These are phyloP conservation scores for Sebastes variabilis DNA, from an alignment of 2,797 vertebrate species.

Conservation along the genomic window DNA sequence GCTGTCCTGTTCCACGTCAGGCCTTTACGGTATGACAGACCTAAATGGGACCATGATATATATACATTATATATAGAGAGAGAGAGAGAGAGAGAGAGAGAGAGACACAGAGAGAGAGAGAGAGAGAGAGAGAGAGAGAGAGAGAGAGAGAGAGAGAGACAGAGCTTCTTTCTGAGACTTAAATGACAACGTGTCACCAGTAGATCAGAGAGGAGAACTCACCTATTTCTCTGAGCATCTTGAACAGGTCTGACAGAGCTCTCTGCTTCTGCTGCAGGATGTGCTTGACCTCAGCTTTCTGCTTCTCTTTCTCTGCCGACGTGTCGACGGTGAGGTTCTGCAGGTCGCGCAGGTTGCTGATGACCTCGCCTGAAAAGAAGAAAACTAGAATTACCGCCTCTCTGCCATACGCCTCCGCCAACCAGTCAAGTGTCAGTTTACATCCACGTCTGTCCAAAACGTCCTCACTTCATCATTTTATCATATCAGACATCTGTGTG, in stretches of 20 bases:
- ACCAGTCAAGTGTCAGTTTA: too few species aligned
- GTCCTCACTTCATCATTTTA: too few species aligned
- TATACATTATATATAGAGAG: not conserved
- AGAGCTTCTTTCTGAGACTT: not conserved
- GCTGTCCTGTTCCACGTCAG: constrained; percentile 87
- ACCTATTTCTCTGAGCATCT: constrained; percentile 92
- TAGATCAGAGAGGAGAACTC: not conserved
- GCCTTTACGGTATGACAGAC: constrained; percentile 95
- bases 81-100: too few species aligned
- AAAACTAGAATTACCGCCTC: too few species aligned
- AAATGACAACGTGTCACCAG: not conserved
- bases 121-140: too few species aligned
- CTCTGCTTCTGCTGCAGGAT: constrained; percentile 96
- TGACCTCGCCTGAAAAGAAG: constrained; percentile 83
- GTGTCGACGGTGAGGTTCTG: constrained; percentile 87
- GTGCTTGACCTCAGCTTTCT: constrained; percentile 91
- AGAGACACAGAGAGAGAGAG: not conserved
- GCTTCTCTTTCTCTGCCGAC: constrained; percentile 90
- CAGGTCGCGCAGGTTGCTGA: constrained; percentile 86
- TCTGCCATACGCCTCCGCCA: too few species aligned
- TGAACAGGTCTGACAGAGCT: constrained; percentile 94
- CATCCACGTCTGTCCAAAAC: too few species aligned
- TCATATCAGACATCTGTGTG: too few species aligned
- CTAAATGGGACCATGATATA: constrained; percentile 65
- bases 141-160: not conserved